Evolutionary conservation across 1,140 invertebrate species (phyloP).

Genomic region (Neelides sp.): DNA sequence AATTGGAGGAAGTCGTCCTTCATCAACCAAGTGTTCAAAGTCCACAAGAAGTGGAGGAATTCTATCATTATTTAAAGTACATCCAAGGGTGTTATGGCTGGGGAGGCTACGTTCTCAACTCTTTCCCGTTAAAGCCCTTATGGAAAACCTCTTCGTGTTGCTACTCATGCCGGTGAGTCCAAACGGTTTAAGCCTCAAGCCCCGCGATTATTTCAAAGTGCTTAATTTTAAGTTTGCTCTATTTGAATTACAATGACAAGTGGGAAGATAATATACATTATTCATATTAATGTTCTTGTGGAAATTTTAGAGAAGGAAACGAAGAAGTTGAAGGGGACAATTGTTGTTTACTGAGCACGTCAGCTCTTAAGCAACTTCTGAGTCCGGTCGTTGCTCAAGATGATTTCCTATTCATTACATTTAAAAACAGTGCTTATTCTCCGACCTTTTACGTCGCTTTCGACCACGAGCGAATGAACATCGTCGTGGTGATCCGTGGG

Average conservation of each 20-base stretch:
- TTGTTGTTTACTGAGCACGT: slow-evolving; percentile 75
- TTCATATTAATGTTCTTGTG: too few relatives aligned
- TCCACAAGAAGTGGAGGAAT: not conserved
- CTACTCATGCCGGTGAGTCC: too few relatives aligned
- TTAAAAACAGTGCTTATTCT: slow-evolving; percentile 15
- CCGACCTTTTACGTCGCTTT: slow-evolving; percentile 69
- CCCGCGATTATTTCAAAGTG: too few relatives aligned
- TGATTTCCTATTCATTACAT: slow-evolving; percentile 21
- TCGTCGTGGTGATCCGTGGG: slow-evolving; percentile 72
- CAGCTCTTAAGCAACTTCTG: slow-evolving; percentile 45
- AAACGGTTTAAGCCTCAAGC: too few relatives aligned
- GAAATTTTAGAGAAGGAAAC: slow-evolving; percentile 38
- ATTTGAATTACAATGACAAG: too few relatives aligned
- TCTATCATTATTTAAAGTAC: slow-evolving; percentile 20
- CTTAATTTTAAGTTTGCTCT: too few relatives aligned
- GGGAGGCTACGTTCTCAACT: slow-evolving; percentile 13
- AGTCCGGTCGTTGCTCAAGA: not conserved
- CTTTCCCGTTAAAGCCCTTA: too few relatives aligned
- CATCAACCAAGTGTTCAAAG: slow-evolving; percentile 1
- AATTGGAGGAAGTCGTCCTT: not conserved
- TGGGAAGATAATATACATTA: too few relatives aligned
- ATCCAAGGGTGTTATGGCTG: slow-evolving; percentile 21
- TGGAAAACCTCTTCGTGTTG: too few relatives aligned
- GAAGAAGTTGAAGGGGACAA: slow-evolving; percentile 67
- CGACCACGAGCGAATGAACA: slow-evolving; percentile 64